These are phyloP conservation scores for Dysdera silvatica DNA, from an alignment of 1,140 invertebrate genomes.

Conservation along the genomic window DNA sequence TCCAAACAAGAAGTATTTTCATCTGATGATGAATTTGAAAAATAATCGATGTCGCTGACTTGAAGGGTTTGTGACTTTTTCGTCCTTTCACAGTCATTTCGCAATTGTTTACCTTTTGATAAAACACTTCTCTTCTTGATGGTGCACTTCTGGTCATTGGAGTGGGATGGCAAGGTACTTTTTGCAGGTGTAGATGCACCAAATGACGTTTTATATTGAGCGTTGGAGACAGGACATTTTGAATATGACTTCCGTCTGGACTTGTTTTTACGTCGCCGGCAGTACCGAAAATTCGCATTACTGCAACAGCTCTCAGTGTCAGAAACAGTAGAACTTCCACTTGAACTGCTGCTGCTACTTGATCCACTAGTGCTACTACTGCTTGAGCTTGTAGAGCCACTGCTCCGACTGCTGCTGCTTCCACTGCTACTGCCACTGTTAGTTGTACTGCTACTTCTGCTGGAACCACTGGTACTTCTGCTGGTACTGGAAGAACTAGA, in stretches of 20 bases:
- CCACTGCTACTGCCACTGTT: conserved; percentile 8
- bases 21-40: conserved; percentile 11
- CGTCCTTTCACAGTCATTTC: conserved; percentile 10
- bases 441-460: not conserved
- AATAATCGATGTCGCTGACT: conserved; percentile 21
- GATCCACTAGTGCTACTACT: conserved; percentile 11
- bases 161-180: not conserved
- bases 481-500: conserved; percentile 22
- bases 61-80: conserved; percentile 8
- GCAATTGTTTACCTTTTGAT: conserved; percentile 1
- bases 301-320: conserved; percentile 21
- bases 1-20: not conserved
- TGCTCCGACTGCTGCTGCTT: conserved; percentile 9
- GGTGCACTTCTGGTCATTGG: not conserved
- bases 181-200: conserved; percentile 4
- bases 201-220: not conserved
- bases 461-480: conserved; percentile 3
- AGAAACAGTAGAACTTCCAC: conserved; percentile 14
- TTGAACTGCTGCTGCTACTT: conserved; percentile 18
- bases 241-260: not conserved
- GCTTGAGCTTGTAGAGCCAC: conserved; percentile 14
- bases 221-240: conserved; percentile 10
- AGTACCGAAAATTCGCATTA: conserved; percentile 7
- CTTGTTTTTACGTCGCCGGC: not conserved
- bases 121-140: not conserved